phyloP scores from a whole-genome alignment of 2,888 invertebrate genomes.

The Epirrhoe alternata region DNA sequence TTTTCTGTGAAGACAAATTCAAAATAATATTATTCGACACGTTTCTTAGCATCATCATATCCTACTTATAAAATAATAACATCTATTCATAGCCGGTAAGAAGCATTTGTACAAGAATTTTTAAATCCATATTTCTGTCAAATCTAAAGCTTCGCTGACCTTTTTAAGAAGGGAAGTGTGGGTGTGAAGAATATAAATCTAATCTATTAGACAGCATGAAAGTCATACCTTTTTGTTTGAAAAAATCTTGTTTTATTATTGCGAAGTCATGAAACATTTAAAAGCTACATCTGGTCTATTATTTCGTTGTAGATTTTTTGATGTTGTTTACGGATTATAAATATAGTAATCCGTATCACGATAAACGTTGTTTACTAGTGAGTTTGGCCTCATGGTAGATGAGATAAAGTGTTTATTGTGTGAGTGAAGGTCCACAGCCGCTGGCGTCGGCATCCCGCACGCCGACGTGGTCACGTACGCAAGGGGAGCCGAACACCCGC shows the following conservation, averaged over 20 bases:
- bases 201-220: not conserved
- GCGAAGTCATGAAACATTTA: not conserved
- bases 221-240: constrained; percentile 1
- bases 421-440: constrained; percentile 60
- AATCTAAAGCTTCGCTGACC: not conserved
- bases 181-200: constrained; percentile 2
- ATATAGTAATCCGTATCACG: constrained; percentile 37
- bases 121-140: not conserved
- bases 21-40: not conserved
- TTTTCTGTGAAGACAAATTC: not conserved
- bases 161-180: not conserved
- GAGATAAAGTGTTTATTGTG: constrained; percentile 47
- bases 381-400: constrained; percentile 39
- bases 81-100: not conserved
- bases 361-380: constrained; percentile 38
- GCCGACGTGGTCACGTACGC: constrained; percentile 72
- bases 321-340: constrained; percentile 35
- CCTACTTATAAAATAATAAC: not conserved
- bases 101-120: not conserved
- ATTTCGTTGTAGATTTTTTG: not conserved
- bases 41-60: not conserved
- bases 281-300: constrained; percentile 6
- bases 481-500: constrained; percentile 19
- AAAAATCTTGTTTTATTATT: not conserved
- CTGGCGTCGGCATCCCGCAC: constrained; percentile 48